Evolutionary conservation across 2,113 vertebrate species (phyloP).

Genomic region (Scolopax mira): DNA sequence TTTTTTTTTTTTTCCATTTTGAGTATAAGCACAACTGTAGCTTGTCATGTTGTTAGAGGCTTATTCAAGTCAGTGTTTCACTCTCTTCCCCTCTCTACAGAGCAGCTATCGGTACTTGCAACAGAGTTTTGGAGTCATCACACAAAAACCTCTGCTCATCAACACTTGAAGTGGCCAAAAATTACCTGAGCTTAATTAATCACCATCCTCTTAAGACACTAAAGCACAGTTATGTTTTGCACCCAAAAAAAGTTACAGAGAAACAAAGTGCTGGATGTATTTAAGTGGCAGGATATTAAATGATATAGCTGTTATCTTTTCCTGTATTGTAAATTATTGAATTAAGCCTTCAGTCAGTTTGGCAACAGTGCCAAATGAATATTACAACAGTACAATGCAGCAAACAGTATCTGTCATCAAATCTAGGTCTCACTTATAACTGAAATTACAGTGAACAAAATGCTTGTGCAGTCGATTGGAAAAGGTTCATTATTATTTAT

Average conservation of each 20-base stretch:
- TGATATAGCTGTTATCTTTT: conserved; percentile 53
- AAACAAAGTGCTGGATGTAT: conserved; percentile 26
- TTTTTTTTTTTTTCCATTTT: accelerated
- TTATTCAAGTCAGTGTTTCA: neutral
- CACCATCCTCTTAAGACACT: neutral
- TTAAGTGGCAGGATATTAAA: conserved; percentile 56
- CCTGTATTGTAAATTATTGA: conserved; percentile 46
- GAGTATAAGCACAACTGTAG: neutral
- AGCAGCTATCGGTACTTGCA: neutral
- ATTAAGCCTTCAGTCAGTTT: conserved; percentile 56
- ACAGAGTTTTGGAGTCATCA: neutral
- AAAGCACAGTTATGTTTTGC: neutral
- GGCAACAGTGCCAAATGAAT: conserved; percentile 38
- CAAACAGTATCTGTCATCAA: conserved; percentile 23
- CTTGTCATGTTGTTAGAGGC: neutral
- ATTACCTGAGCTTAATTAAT: neutral
- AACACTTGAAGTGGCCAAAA: neutral
- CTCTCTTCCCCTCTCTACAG: neutral
- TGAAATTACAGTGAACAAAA: conserved; percentile 39
- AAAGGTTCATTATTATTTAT: conserved; percentile 63
- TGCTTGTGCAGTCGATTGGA: neutral
- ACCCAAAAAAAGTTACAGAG: neutral
- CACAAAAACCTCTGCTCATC: neutral
- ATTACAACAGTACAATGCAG: conserved; percentile 5
- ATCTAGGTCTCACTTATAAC: conserved; percentile 29